These are phyloP conservation scores for Calypte anna DNA, from an alignment of 2,113 vertebrate genomes.

Conservation along the genomic window DNA sequence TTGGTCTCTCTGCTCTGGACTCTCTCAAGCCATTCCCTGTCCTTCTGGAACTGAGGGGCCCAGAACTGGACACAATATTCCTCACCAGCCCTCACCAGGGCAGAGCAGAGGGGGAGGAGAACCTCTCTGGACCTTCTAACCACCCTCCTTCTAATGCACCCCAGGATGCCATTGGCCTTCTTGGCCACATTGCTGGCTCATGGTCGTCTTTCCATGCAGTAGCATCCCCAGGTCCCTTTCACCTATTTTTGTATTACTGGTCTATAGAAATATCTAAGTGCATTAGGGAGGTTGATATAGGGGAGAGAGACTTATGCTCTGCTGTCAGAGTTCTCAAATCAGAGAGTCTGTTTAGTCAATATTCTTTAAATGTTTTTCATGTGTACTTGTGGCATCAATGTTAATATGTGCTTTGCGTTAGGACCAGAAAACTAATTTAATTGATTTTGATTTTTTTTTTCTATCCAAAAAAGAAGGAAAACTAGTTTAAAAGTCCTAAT, in stretches of 20 bases:
- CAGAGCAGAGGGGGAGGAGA: too few relatives aligned
- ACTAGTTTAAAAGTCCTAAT: not conserved
- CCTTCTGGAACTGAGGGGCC: too few relatives aligned
- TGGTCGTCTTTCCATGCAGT: too few relatives aligned
- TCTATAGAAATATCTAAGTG: not conserved
- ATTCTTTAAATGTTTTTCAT: not conserved
- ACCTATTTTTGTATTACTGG: not conserved
- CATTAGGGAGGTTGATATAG: not conserved
- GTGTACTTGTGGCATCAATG: not conserved
- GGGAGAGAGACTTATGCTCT: not conserved
- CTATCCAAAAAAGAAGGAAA: not conserved
- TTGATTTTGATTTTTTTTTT: not conserved
- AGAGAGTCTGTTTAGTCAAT: not conserved
- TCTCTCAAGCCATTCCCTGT: too few relatives aligned
- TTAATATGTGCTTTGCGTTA: not conserved
- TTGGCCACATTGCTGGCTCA: too few relatives aligned
- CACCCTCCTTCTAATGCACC: too few relatives aligned
- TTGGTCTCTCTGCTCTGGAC: too few relatives aligned
- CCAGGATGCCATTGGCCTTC: too few relatives aligned
- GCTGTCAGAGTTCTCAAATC: not conserved
- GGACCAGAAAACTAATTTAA: not conserved
- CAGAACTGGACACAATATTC: too few relatives aligned
- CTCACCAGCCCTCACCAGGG: too few relatives aligned
- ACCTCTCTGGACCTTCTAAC: too few relatives aligned
- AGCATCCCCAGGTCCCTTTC: too few relatives aligned